Conservation (phyloP, 2,888 invertebrate species). For the Diarsia rubi region DNA sequence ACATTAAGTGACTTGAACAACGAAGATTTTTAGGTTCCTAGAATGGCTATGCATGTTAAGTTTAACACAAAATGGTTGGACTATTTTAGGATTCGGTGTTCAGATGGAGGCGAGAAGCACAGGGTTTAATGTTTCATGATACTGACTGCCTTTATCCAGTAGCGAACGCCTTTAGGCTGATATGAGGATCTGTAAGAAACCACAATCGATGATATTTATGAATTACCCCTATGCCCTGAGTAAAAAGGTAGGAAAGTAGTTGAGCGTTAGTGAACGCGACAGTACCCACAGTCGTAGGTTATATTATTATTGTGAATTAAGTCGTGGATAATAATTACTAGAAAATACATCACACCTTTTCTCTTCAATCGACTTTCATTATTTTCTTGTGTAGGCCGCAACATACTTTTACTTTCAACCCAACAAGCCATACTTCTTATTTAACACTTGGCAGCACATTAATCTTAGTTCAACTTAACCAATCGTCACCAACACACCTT, state of each 20-base stretch:
- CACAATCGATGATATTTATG: too few relatives aligned
- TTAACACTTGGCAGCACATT: conserved; percentile 21
- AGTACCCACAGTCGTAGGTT: not conserved
- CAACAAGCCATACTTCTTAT: conserved; percentile 16
- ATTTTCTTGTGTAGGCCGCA: not conserved
- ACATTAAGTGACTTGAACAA: not conserved
- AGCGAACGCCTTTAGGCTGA: not conserved
- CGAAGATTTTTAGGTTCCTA: not conserved
- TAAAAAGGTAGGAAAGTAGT: too few relatives aligned
- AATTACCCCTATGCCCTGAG: too few relatives aligned
- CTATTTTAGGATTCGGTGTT: not conserved
- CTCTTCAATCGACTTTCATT: not conserved
- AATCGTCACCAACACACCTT: conserved; percentile 36
- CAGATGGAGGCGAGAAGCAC: not conserved
- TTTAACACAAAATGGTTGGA: not conserved
- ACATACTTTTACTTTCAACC: conserved; percentile 19
- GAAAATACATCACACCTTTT: not conserved
- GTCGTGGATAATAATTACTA: not conserved
- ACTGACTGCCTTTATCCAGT: not conserved
- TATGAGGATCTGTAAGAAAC: not conserved
- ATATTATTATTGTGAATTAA: not conserved
- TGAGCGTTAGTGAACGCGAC: too few relatives aligned
- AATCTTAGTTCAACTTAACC: conserved; percentile 26
- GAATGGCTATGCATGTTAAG: not conserved
- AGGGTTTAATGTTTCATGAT: not conserved